Base-by-base conservation (phyloP, 2,113 vertebrate species). In the Leucoraja erinaceus region DNA sequence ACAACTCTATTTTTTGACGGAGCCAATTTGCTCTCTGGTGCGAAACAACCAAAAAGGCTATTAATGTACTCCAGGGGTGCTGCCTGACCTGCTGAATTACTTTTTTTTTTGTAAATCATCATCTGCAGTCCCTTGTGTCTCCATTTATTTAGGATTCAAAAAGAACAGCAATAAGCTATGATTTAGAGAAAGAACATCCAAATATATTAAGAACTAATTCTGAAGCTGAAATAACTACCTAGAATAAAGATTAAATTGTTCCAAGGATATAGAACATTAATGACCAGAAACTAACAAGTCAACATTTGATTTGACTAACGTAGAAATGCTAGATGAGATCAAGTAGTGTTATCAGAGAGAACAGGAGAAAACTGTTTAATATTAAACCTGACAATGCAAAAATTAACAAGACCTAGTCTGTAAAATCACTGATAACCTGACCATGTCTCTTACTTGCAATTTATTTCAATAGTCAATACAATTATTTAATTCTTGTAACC, bases 121-220 rank as follows among this genome's bases (percentile, higher is more conserved):
- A n/a, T 47, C 38, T 47, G 38, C 38, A 47, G 38, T 47, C 3
- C 38, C 38, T 47, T 47, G 38, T 47, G 38, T 47, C 38, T 47
- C 38, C 0, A 47, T 83, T 83, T 83, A 59, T 83, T 86, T 56
- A 86, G 83, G 56, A 86, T 61, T 86, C 56, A 61, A 86, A 84
- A 84, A 0, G 59, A 3, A 20, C 25, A 1, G 28, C 56, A 31
- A 66, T 63, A 63, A 28, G 31, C 28, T 63, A 11, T 86, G 83
- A 88, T 88, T 5, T 59, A 63, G 28, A 31, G n/a, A 6, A 86
- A 86, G 59, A 1, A n/a, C 5, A 86, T 63, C 10, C 12, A 18
- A 72, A 47, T 77, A 47, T 86, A n/a, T 61, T 86, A 5, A 84
- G n/a, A 61, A 63, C 14, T 59, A 88, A 88, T 61, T 16, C 28